Evolutionary conservation across 2,888 invertebrate genomes (phyloP).

Genomic region (Plebejus anna): DNA sequence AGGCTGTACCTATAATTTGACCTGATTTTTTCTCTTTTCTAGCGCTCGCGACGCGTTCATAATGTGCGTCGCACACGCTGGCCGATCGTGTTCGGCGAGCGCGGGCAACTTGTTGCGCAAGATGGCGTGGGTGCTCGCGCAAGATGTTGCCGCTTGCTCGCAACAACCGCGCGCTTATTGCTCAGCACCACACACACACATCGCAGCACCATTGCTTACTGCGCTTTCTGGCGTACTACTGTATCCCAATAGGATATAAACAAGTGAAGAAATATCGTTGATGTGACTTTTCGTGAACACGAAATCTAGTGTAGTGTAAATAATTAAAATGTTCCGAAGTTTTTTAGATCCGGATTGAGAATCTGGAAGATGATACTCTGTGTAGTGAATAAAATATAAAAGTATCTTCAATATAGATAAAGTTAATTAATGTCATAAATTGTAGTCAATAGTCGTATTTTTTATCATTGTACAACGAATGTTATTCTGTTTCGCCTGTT

Average conservation of each 20-base stretch:
- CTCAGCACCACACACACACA: conserved; percentile 47
- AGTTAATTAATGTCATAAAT: not conserved
- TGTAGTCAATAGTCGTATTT: not conserved
- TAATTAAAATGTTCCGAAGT: not conserved
- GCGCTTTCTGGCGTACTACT: conserved; percentile 53
- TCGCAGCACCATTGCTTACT: conserved; percentile 53
- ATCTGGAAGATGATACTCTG: not conserved
- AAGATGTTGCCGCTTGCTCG: conserved; percentile 64
- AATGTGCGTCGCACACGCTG: conserved; percentile 59
- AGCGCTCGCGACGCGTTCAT: conserved; percentile 67
- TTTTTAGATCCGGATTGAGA: not conserved
- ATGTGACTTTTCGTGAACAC: not conserved
- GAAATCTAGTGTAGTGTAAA: not conserved
- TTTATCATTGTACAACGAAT: conserved; percentile 1
- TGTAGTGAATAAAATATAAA: not conserved
- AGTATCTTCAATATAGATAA: not conserved
- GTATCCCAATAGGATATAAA: conserved; percentile 44
- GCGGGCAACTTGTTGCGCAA: conserved; percentile 59
- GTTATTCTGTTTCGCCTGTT: not conserved
- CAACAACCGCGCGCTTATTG: conserved; percentile 60
- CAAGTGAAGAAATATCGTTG: not conserved
- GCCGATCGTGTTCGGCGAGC: conserved; percentile 53
- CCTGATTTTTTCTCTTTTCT: conserved; percentile 35
- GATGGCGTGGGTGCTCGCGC: conserved; percentile 70
- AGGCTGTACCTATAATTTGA: not conserved